Percentiles rank a stretch among this genome's conserved stretches.
Conservation (phyloP, 2,113 vertebrate genomes). For the Myocastor coypus region DNA sequence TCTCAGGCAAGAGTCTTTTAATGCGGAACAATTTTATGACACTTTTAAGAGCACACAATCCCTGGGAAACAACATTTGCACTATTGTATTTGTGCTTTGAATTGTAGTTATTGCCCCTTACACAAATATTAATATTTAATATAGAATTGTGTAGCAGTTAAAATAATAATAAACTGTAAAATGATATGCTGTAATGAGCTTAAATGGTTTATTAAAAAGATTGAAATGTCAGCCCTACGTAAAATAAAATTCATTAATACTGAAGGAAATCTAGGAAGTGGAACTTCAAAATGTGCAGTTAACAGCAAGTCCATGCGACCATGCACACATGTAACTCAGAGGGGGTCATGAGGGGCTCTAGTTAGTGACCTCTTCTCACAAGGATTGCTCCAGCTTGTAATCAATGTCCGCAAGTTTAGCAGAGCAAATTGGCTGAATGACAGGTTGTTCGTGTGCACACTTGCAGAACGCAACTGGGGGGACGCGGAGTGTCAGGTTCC, state of each 20-base stretch:
- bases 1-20: background rate
- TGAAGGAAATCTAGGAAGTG: background rate
- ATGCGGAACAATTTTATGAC: background rate
- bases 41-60: background rate
- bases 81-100: background rate
- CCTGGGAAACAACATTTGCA: background rate
- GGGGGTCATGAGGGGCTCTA: background rate
- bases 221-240: background rate
- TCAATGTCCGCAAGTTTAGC: too few species aligned
- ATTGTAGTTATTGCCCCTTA: background rate
- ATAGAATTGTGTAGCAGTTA: background rate
- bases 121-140: too few species aligned
- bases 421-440: background rate
- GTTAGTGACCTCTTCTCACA: background rate
- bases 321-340: background rate
- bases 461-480: background rate
- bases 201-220: background rate
- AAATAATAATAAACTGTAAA: background rate
- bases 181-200: background rate
- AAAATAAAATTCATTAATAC: background rate
- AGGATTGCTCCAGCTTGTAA: background rate
- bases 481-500: rapidly evolving
- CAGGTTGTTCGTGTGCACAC: rapidly evolving
- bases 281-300: background rate
- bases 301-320: background rate